phyloP scores from a whole-genome alignment of 2,113 vertebrate genomes.

The Megaleporinus macrocephalus region DNA sequence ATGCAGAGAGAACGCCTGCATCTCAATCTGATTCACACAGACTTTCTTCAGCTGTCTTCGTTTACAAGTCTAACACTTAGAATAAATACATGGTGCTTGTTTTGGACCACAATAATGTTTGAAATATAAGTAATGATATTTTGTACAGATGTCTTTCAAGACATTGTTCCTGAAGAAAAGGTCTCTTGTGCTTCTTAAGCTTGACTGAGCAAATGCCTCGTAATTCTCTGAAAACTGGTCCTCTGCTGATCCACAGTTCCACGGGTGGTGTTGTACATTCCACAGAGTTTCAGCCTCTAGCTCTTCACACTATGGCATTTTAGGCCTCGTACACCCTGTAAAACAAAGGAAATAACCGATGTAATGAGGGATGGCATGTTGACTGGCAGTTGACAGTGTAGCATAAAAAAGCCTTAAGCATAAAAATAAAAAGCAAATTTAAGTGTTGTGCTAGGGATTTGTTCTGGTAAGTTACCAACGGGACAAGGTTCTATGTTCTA shows the following conservation, averaged over 20 bases:
- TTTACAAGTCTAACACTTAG: conserved; percentile 37
- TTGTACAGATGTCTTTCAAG: conserved; percentile 16
- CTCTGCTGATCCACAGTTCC: conserved; percentile 45
- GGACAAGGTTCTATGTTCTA: too few relatives aligned
- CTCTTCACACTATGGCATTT: conserved; percentile 26
- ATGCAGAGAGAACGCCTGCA: conserved; percentile 31
- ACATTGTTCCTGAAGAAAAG: conserved; percentile 56
- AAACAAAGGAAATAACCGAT: conserved; percentile 18
- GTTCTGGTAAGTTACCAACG: too few relatives aligned
- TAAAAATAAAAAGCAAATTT: too few relatives aligned
- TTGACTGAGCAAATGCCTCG: conserved; percentile 37
- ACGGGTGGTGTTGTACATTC: conserved; percentile 43
- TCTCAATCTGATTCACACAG: conserved; percentile 49
- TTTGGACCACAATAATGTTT: conserved; percentile 53
- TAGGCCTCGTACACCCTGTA: conserved; percentile 80
- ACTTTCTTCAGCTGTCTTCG: conserved; percentile 31
- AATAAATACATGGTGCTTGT: conserved; percentile 46
- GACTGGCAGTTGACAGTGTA: too few relatives aligned
- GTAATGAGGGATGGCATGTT: not conserved
- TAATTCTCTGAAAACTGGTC: conserved; percentile 44
- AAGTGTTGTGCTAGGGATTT: too few relatives aligned
- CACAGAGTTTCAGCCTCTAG: conserved; percentile 26
- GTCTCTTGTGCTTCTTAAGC: conserved; percentile 60
- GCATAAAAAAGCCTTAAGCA: too few relatives aligned
- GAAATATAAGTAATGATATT: conserved; percentile 47